These are phyloP conservation scores for Diadegma fenestrale DNA, from an alignment of 2,888 invertebrate species.

Conservation along the genomic window DNA sequence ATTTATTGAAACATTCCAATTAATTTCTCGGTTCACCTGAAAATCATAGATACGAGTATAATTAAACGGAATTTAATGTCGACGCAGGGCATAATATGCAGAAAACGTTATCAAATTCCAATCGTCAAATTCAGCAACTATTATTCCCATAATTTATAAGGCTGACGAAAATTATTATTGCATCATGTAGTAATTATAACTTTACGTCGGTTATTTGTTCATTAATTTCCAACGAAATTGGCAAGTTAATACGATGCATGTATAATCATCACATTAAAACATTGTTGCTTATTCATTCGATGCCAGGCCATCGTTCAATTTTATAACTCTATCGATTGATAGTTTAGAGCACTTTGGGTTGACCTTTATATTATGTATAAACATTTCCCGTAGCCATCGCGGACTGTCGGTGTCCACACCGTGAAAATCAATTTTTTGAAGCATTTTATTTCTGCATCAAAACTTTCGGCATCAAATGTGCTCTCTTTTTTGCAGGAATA, in stretches of 20 bases:
- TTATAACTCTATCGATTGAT: background rate
- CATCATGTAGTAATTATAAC: background rate
- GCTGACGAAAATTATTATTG: background rate
- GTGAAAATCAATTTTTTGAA: background rate
- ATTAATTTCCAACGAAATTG: background rate
- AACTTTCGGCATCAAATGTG: background rate
- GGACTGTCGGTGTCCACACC: background rate
- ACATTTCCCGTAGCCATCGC: background rate
- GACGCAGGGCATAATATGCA: background rate
- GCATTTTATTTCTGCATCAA: background rate
- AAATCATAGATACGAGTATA: background rate
- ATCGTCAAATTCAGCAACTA: too few species aligned
- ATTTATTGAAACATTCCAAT: background rate
- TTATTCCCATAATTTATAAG: background rate
- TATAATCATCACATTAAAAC: background rate
- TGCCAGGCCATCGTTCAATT: background rate
- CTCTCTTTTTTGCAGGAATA: background rate
- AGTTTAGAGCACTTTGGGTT: background rate
- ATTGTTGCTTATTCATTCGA: background rate
- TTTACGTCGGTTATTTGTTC: background rate
- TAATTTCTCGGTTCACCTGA: background rate
- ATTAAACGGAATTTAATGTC: background rate
- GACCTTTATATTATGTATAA: background rate
- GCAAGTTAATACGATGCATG: background rate
- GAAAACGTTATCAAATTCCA: background rate